Percentiles rank a stretch among this genome's conserved stretches.
phyloP scores from a whole-genome alignment of 2,797 vertebrate genomes.

The Melanotaenia pygmaea region DNA sequence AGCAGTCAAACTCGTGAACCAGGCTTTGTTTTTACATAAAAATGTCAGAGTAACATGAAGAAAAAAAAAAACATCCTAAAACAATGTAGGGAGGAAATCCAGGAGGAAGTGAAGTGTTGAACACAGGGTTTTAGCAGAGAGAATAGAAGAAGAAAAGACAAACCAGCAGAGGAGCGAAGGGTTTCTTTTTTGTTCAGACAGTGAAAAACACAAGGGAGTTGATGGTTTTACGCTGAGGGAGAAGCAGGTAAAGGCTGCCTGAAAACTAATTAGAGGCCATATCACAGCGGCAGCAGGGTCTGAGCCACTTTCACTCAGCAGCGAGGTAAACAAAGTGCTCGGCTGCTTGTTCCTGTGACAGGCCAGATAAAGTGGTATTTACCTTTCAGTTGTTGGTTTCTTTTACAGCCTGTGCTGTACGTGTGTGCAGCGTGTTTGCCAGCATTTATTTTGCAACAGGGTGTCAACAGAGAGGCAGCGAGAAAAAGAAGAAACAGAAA shows the following conservation, averaged over 20 bases:
- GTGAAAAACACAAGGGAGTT: constrained; percentile 53
- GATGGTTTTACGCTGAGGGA: constrained; percentile 40
- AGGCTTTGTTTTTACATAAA: constrained; percentile 26
- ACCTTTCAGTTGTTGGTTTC: constrained; percentile 74
- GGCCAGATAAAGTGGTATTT: constrained; percentile 78
- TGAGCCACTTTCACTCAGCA: constrained; percentile 67
- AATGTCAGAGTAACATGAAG: constrained; percentile 12
- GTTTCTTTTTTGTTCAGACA: constrained; percentile 38
- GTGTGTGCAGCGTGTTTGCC: constrained; percentile 49
- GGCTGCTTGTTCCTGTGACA: constrained; percentile 72
- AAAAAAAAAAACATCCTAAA: constrained; percentile 2
- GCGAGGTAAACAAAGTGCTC: constrained; percentile 76
- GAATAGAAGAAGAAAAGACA: constrained; percentile 27
- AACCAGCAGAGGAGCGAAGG: constrained; percentile 24
- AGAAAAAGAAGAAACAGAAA: constrained; percentile 15
- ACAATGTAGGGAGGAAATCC: neutral
- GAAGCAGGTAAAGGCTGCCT: constrained; percentile 72
- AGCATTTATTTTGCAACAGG: constrained; percentile 41
- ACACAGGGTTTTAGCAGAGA: constrained; percentile 20
- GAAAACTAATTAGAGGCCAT: constrained; percentile 76
- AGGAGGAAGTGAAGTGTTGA: constrained; percentile 32
- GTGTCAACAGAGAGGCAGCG: constrained; percentile 55
- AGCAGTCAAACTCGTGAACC: constrained; percentile 12
- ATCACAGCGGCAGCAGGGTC: constrained; percentile 71
- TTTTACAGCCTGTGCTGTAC: constrained; percentile 46